Conservation (phyloP, 2,888 invertebrate species). For the Agrilus biguttatus region DNA sequence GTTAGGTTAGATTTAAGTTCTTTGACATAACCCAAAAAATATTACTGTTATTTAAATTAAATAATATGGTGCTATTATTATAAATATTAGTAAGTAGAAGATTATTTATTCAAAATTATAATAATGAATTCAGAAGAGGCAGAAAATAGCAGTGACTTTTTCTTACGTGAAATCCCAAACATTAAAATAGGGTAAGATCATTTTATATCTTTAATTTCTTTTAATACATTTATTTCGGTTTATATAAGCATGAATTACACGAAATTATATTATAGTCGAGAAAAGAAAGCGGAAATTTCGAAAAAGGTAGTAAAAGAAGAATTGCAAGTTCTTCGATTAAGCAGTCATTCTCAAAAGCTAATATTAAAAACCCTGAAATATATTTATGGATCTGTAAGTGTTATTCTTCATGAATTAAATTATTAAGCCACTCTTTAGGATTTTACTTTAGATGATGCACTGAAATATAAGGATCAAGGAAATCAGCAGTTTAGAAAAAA, state of each 20-base stretch:
- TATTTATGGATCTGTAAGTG: constrained; percentile 59
- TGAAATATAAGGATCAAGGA: constrained; percentile 46
- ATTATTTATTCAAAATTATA: neutral
- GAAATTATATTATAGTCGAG: constrained; percentile 1
- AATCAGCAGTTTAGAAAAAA: constrained; percentile 47
- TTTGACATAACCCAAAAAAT: no score
- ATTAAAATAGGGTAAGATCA: constrained; percentile 41
- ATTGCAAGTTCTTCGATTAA: constrained; percentile 55
- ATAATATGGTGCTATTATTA: no score
- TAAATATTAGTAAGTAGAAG: no score
- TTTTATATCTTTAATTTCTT: neutral
- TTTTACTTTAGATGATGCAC: constrained; percentile 32
- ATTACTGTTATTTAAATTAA: no score
- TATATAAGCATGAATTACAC: neutral
- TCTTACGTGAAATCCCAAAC: constrained; percentile 45
- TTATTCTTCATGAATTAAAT: constrained; percentile 1
- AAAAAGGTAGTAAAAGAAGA: constrained; percentile 52
- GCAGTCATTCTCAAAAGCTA: constrained; percentile 53
- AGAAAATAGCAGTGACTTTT: constrained; percentile 36
- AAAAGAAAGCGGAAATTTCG: constrained; percentile 25
- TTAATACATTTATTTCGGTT: constrained; percentile 1
- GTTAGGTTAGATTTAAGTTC: no score
- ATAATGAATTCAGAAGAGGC: constrained; percentile 15
- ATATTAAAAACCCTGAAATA: constrained; percentile 59
- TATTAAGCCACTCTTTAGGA: constrained; percentile 23